Base-by-base conservation (phyloP, 2,888 invertebrate species). In the Masnerella sp. region DNA sequence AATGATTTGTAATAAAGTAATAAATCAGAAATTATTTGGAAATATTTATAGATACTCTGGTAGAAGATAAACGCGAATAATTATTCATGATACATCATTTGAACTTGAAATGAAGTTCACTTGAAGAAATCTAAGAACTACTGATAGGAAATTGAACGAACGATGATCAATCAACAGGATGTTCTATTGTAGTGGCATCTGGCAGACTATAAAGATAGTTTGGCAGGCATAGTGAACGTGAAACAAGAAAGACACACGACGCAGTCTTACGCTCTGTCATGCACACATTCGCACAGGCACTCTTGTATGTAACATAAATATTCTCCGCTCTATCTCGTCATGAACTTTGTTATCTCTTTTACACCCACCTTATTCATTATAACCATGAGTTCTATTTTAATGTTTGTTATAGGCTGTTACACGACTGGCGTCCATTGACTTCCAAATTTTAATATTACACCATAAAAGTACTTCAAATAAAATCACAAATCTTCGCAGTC, bases 151-250 rank as follows among this genome's bases (percentile, higher is more conserved):
- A 71, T 32, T 2, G 43, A 70, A 47, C 36, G 47, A 22, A 18
- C 28, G 22, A 58, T 14, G 28, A 54, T 54, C 8, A 56, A 54
- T 65, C 11, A 65, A 59, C 47, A 51, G 43, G 67, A 54, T 61
- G 43, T 61, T 30, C 49, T 69, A 69, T 59, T 52, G 76, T 79
- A 83, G 83, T 83, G 82, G 79, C 82, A 82, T 84, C 83, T 84
- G 85, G 84, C 83, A 81, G 81, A 84, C 80, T 80, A 85, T 69
- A 84, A 80, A 83, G 82, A 85, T 80, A 83, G 77, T 85, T 86
- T 84, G 82, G 85, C 85, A 86, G 84, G 82, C 82, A 84, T 85
- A 77, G 78, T 79, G 81, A 80, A 80, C 78, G 78, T 79, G 79
- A 79, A 81, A 79, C 75, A 74, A 77, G 71, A 75, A 75, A 71